A percentile compares a stretch with the other conserved stretches of the same genome.
Evolutionary conservation across 2,797 vertebrate species (phyloP).

Genomic region (Antrozous pallidus): DNA sequence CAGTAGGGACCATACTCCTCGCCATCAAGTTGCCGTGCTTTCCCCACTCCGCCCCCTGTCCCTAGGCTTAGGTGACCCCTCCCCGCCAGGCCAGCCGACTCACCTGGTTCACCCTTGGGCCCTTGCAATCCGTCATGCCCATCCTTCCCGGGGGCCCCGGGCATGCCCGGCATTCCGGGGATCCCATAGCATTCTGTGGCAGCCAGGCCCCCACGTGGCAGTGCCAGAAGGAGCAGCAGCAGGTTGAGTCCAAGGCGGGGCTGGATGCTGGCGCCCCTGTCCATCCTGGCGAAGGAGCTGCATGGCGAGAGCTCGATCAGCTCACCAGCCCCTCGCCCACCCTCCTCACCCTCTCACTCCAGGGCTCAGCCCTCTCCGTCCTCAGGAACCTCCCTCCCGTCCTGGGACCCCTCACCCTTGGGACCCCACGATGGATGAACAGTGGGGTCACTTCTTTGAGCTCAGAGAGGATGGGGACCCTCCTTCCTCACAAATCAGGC

Average conservation of each 20-base stretch:
- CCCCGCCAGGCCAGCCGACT: constrained; percentile 8
- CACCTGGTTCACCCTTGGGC: constrained; percentile 87
- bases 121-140: constrained; percentile 87
- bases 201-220: neutral
- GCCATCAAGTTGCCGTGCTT: neutral
- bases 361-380: neutral
- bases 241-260: neutral
- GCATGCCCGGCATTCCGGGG: constrained; percentile 87
- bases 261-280: neutral
- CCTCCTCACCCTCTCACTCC: neutral
- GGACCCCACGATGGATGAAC: fast-evolving
- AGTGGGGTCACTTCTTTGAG: neutral
- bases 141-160: constrained; percentile 84
- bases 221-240: constrained; percentile 65
- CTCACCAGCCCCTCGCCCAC: fast-evolving
- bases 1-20: neutral
- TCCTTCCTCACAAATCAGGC: neutral
- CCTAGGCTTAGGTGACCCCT: fast-evolving
- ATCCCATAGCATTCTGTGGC: constrained; percentile 72
- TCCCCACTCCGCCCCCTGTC: neutral
- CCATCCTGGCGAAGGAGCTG: constrained; percentile 16
- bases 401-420: neutral
- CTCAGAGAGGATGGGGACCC: neutral
- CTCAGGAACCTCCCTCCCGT: neutral
- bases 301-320: neutral